Conservation (phyloP, 2,113 vertebrate species). For the Macquaria australasica region DNA sequence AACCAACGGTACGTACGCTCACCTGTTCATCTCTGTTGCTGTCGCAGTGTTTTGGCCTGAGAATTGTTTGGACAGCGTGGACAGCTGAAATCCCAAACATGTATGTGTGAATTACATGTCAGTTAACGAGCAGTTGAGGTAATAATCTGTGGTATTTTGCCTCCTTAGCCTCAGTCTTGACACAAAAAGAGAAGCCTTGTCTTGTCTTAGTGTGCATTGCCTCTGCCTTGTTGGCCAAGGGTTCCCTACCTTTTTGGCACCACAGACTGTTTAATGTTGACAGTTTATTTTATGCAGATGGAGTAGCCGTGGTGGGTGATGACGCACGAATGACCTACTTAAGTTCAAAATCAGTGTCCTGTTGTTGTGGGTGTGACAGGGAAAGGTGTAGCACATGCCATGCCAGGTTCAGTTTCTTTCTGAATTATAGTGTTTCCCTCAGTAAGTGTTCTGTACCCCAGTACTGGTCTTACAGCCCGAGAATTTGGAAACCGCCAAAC, state of each 20-base stretch:
- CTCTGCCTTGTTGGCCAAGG: constrained; percentile 12
- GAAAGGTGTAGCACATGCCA: background rate
- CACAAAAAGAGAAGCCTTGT: background rate
- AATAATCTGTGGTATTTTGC: background rate
- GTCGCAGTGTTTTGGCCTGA: no score
- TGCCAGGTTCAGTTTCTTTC: background rate
- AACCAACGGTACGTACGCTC: no score
- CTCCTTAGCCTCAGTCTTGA: background rate
- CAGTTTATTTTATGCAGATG: constrained; percentile 54
- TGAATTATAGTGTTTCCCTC: background rate
- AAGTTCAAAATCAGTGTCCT: constrained; percentile 36
- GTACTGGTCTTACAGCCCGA: background rate
- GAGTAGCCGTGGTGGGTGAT: constrained; percentile 58
- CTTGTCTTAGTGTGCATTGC: background rate
- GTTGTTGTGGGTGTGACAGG: constrained; percentile 30
- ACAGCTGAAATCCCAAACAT: background rate
- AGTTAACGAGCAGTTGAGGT: background rate
- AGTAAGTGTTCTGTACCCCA: background rate
- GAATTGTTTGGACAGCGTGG: no score
- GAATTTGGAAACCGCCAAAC: background rate
- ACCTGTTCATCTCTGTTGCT: no score
- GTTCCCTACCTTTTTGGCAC: constrained; percentile 35
- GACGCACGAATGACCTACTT: constrained; percentile 58
- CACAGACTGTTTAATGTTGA: constrained; percentile 37
- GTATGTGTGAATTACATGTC: background rate